These are phyloP conservation scores for Listronotus oregonensis DNA, from an alignment of 1,140 invertebrate genomes.

Conservation along the genomic window DNA sequence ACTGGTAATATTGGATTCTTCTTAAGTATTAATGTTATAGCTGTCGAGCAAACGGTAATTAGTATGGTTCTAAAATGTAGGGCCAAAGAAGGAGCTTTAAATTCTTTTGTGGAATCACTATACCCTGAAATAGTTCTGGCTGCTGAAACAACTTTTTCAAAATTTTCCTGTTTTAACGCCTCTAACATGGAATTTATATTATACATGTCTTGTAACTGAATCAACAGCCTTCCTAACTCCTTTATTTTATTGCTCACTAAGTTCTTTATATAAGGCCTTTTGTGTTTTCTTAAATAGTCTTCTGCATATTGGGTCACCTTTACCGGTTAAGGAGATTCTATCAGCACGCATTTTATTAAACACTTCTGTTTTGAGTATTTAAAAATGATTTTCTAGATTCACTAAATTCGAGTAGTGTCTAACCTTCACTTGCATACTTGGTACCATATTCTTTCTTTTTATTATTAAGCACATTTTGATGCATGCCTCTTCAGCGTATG, in stretches of 20 bases:
- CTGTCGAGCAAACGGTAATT: slow-evolving; percentile 33
- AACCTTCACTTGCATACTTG: slow-evolving; percentile 17
- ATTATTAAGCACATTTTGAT: slow-evolving; percentile 6
- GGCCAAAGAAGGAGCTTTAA: slow-evolving; percentile 35
- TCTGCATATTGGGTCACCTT: slow-evolving; percentile 35
- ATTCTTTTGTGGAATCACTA: slow-evolving; percentile 26
- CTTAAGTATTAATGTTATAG: slow-evolving; percentile 36
- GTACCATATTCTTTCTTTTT: slow-evolving; percentile 13
- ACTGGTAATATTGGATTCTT: slow-evolving; percentile 30
- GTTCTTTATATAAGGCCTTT: slow-evolving; percentile 35
- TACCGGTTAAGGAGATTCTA: slow-evolving; percentile 29
- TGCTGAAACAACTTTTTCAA: slow-evolving; percentile 37
- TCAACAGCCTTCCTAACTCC: slow-evolving; percentile 37
- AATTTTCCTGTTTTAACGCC: slow-evolving; percentile 38
- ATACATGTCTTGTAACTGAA: slow-evolving; percentile 17
- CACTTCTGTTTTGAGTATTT: slow-evolving; percentile 29
- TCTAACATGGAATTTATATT: slow-evolving; percentile 11
- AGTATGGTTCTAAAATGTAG: slow-evolving; percentile 35
- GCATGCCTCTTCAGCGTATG: slow-evolving; percentile 11
- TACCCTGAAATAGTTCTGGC: slow-evolving; percentile 40
- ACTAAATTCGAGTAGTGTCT: slow-evolving; percentile 21
- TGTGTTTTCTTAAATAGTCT: slow-evolving; percentile 39
- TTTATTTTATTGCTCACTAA: slow-evolving; percentile 41
- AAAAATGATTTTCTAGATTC: slow-evolving; percentile 28
- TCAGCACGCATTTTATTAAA: slow-evolving; percentile 29